Evolutionary conservation across 2,888 invertebrate genomes (phyloP).

Genomic region (Rugalucina vietnamica): DNA sequence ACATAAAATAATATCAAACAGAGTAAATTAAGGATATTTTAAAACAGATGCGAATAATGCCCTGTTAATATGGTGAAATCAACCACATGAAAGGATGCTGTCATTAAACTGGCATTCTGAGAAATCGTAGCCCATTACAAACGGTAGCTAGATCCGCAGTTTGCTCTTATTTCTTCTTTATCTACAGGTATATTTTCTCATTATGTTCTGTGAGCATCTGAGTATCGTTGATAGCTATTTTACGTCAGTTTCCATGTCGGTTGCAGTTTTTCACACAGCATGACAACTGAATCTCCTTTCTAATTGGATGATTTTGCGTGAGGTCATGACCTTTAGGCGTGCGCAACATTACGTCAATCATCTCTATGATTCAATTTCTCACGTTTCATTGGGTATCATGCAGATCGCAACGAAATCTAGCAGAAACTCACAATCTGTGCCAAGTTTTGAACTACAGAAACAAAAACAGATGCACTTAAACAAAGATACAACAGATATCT

Average conservation of each 20-base stretch:
- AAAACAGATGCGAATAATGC: no score
- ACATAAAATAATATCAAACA: no score
- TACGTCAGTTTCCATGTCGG: slow-evolving; percentile 4
- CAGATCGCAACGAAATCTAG: background rate
- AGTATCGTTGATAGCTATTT: background rate
- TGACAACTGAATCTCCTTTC: background rate
- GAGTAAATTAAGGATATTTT: no score
- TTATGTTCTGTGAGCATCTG: background rate
- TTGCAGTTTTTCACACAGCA: slow-evolving; percentile 11
- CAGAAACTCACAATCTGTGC: background rate
- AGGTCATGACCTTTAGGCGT: slow-evolving; percentile 12
- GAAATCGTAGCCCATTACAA: no score
- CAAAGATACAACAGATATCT: background rate
- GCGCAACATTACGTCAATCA: slow-evolving; percentile 12
- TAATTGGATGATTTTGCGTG: background rate
- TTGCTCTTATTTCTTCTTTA: no score
- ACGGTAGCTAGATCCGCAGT: background rate
- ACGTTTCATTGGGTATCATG: slow-evolving; percentile 13
- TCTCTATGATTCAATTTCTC: slow-evolving; percentile 6
- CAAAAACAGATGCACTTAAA: background rate
- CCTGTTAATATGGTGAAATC: no score
- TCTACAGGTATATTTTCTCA: no score
- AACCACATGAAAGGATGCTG: no score
- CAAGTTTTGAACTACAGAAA: background rate
- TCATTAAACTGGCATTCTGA: no score